Evolutionary conservation across 1,140 invertebrate genomes (phyloP), one percentile per base, ranked within the genome.

Genomic region (Bilobella aurantiaca): DNA sequence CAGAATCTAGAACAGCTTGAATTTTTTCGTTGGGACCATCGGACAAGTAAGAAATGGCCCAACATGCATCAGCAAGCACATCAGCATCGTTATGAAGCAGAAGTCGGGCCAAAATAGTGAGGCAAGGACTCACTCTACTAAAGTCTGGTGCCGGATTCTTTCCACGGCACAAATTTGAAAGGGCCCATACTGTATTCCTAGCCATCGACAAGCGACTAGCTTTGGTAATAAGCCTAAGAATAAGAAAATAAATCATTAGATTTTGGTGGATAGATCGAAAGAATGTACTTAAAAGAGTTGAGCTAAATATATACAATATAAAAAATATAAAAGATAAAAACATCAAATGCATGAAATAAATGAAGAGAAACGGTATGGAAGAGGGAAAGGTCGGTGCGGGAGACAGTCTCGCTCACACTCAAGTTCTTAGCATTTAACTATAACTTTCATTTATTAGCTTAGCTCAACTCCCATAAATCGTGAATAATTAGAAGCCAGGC

Each of bases 1-100:
- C 93, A 49, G 93, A 89, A 80, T 98, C 92, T 68, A 98, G 96
- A 37, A 98, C 95, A 63, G 92, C 89, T 80, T 98, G 94, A 73
- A 98, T 98, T 81, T 97, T 96, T 71, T 98, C 93, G 79, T 98
- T 97, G 31, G 95, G 92, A 53, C 95, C 95, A 79, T 98, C 95
- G 12, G 90, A 93, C 31, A 98, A 78, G 76, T 98, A 98, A 37
- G 92, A 87, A 23, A 96, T 82, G 25, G 93, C 91, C 93, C 95
- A 98, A 78, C 94, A 98, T 3, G 94, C 85, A 81, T 98, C 96
- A 61, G 91, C 87, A 29, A 98, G 78, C 16, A 98, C 91, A 77
- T 98, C 95, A 2, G 85, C 79, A 80, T 98, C 96, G 23, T 82
- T 83, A 76, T 96, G 89, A 77, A 92, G 93, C 25, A 98, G 79